Evolutionary conservation across 1,140 invertebrate species (phyloP).

Genomic region (Sycobia sp.): DNA sequence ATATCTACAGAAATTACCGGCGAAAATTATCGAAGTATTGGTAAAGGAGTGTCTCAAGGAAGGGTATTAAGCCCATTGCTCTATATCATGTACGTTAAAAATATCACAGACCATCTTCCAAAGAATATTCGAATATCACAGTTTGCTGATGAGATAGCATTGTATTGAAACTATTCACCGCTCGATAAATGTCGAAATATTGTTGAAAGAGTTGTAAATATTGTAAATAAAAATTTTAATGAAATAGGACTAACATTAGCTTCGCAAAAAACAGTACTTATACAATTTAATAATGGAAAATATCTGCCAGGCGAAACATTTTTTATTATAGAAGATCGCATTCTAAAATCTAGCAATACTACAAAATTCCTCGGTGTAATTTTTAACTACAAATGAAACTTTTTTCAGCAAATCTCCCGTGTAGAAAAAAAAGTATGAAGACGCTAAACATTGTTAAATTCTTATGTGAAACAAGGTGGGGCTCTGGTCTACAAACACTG

Average conservation of each 20-base stretch:
- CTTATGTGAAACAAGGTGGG: slow-evolving; percentile 15
- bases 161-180: not conserved
- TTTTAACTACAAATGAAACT: slow-evolving; percentile 31
- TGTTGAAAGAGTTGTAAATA: not conserved
- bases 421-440: not conserved
- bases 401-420: slow-evolving; percentile 21
- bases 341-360: slow-evolving; percentile 17
- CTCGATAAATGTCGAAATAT: not conserved
- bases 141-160: slow-evolving; percentile 18
- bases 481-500: not conserved
- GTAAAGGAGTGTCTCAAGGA: too few species aligned
- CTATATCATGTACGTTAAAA: slow-evolving; percentile 1
- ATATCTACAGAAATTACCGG: too few species aligned
- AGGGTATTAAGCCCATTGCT: slow-evolving; percentile 6
- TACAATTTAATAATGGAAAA: not conserved
- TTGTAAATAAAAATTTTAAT: not conserved
- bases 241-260: not conserved
- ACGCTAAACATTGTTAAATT: slow-evolving; percentile 14
- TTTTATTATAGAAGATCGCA: not conserved
- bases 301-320: not conserved
- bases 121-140: slow-evolving; percentile 4
- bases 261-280: not conserved
- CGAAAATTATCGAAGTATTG: too few species aligned
- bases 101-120: not conserved
- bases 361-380: slow-evolving; percentile 27